Evolutionary conservation across 1,140 invertebrate genomes (phyloP), one percentile per base, ranked within the genome.

Genomic region (Dendrolimus kikuchii): DNA sequence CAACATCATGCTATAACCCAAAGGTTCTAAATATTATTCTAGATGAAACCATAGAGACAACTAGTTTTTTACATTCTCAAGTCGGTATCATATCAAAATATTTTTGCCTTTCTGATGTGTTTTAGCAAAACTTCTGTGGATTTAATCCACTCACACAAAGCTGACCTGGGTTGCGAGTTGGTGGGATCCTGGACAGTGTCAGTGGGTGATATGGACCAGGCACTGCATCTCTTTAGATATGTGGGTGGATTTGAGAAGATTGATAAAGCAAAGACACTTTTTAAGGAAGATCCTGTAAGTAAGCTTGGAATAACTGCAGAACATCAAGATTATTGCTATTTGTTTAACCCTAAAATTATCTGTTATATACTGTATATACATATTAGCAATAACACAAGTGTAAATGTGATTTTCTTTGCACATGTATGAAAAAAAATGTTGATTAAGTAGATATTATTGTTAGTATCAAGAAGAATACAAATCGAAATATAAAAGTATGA

Each of bases 151-250:
- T 90, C 93, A 23, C 92, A 92, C 56, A 92, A 94, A 71, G 79
- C 90, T 36, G 90, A 92, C 38, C 77, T 94, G 6, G 91, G 92
- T 52, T 92, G 92, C 68, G 92, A 95, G 73, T 82, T 96, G 54
- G 92, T 95, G 43, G 95, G 92, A 60, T 95, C 94, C 66, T 96
- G 94, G 94, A 93, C 91, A 5, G 97, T 99, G 6, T 94, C 95
- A 60, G 95, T 99, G 46, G 98, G 98, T n/a, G 97, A 98, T 77
- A 93, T 98, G 88, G 98, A 99, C 90, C 97, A 99, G 88, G 95
- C 95, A 39, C 88, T 99, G 57, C 97, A 99, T 87, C 89, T 99
- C 43, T 99, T 97, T 97, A 92, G 93, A 68, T 98, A 97, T 76
- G 94, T 92, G 47, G 96, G 96, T 57, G 97, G 98, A 38, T 99